Conservation (phyloP, 2,888 invertebrate species). For the Hecatera dysodea region DNA sequence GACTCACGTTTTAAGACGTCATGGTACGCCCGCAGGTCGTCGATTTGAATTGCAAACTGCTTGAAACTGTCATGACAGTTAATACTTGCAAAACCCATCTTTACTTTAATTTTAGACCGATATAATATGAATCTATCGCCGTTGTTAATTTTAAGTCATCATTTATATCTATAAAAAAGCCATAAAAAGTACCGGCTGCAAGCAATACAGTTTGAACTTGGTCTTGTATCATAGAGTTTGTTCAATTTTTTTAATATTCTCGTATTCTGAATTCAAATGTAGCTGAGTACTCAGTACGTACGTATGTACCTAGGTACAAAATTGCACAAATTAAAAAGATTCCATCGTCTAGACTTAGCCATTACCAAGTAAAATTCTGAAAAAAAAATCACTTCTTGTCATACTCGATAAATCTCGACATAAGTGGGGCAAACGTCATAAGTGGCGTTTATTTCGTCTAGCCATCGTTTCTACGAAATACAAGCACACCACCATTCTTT, state of each 20-base stretch:
- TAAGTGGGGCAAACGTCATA: conserved; percentile 71
- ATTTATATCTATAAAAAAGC: no score
- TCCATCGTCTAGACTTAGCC: conserved; percentile 58
- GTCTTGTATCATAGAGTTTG: no score
- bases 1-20: no score
- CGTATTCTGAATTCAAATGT: no score
- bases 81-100: no score
- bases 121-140: no score
- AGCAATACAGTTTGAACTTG: no score
- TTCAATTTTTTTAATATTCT: no score
- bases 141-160: no score
- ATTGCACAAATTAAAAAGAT: conserved; percentile 37
- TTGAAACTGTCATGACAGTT: neutral
- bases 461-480: conserved; percentile 75
- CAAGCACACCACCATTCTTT: conserved; percentile 65
- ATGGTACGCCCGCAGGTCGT: no score
- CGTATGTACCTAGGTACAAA: neutral
- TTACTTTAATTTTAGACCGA: no score
- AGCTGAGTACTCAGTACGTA: neutral
- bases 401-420: conserved; percentile 65
- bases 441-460: conserved; percentile 79
- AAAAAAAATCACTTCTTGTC: conserved; percentile 53
- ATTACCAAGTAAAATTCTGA: conserved; percentile 37
- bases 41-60: neutral
- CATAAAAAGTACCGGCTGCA: no score